phyloP scores from a whole-genome alignment of 2,888 invertebrate genomes.

The Drosophila nigritarsus region DNA sequence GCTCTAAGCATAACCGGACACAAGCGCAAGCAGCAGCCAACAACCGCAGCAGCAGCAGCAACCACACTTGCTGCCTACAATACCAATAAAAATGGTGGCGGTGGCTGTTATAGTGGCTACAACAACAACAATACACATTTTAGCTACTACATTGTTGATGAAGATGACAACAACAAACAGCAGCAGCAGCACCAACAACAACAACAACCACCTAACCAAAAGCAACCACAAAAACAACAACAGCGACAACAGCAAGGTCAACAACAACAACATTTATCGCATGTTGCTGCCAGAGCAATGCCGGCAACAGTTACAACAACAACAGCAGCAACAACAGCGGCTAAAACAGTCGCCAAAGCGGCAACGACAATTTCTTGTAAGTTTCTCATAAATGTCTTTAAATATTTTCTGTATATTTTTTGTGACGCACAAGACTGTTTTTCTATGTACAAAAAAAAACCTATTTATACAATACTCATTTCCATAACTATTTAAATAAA shows the following conservation, averaged over 20 bases:
- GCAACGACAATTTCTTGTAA: slow-evolving; percentile 85
- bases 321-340: slow-evolving; percentile 35
- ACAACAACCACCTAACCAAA: slow-evolving; percentile 38
- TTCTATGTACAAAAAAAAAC: slow-evolving; percentile 27
- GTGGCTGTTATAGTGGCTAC: slow-evolving; percentile 25
- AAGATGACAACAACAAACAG: slow-evolving; percentile 49
- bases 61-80: slow-evolving; percentile 49
- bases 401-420: slow-evolving; percentile 24
- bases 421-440: slow-evolving; percentile 58
- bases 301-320: slow-evolving; percentile 44
- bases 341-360: slow-evolving; percentile 57
- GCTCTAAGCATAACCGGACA: slow-evolving; percentile 79
- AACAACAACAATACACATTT: slow-evolving; percentile 40
- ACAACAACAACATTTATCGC: slow-evolving; percentile 33
- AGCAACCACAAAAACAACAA: slow-evolving; percentile 42
- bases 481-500: slow-evolving; percentile 19
- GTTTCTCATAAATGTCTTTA: slow-evolving; percentile 68
- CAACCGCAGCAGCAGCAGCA: slow-evolving; percentile 25
- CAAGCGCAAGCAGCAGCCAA: slow-evolving; percentile 65
- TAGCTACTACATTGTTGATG: slow-evolving; percentile 71
- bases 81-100: slow-evolving; percentile 54
- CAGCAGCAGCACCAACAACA: slow-evolving; percentile 32
- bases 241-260: slow-evolving; percentile 36
- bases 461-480: slow-evolving; percentile 24
- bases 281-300: slow-evolving; percentile 45